Conservation (phyloP, 2,888 invertebrate species). For the Tachina fera region DNA sequence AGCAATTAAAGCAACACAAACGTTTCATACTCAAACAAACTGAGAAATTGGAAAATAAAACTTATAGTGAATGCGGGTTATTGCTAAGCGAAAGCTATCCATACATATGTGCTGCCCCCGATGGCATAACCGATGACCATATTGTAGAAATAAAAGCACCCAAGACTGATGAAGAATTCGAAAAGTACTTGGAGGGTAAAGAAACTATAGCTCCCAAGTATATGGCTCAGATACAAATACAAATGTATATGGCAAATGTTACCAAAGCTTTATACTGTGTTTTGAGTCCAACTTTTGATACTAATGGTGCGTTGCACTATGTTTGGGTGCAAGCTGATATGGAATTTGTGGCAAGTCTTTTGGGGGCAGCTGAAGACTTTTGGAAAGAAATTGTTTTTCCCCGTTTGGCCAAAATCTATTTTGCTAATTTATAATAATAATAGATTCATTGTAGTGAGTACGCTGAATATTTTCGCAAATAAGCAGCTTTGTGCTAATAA, state of each 20-base stretch:
- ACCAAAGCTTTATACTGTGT: slow-evolving; percentile 82
- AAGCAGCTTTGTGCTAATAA: background rate
- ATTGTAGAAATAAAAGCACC: slow-evolving; percentile 82
- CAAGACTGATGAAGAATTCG: slow-evolving; percentile 83
- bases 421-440: slow-evolving; percentile 62
- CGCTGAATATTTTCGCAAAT: background rate
- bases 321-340: slow-evolving; percentile 82
- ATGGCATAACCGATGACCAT: slow-evolving; percentile 82
- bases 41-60: slow-evolving; percentile 81
- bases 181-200: slow-evolving; percentile 81
- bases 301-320: slow-evolving; percentile 81
- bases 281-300: slow-evolving; percentile 82
- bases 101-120: slow-evolving; percentile 81
- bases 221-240: slow-evolving; percentile 82
- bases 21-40: slow-evolving; percentile 82
- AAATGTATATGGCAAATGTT: slow-evolving; percentile 82
- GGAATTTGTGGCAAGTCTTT: slow-evolving; percentile 80
- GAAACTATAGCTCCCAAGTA: slow-evolving; percentile 82
- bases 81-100: slow-evolving; percentile 80
- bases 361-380: slow-evolving; percentile 81
- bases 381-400: slow-evolving; percentile 81
- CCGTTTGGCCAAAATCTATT: slow-evolving; percentile 79
- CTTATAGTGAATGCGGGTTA: slow-evolving; percentile 80
- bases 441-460: background rate
- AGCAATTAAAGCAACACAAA: slow-evolving; percentile 82